Percentiles rank a stretch among this genome's conserved stretches.
Evolutionary conservation across 1,140 invertebrate genomes (phyloP).

Genomic region (Diploscapter pachys): DNA sequence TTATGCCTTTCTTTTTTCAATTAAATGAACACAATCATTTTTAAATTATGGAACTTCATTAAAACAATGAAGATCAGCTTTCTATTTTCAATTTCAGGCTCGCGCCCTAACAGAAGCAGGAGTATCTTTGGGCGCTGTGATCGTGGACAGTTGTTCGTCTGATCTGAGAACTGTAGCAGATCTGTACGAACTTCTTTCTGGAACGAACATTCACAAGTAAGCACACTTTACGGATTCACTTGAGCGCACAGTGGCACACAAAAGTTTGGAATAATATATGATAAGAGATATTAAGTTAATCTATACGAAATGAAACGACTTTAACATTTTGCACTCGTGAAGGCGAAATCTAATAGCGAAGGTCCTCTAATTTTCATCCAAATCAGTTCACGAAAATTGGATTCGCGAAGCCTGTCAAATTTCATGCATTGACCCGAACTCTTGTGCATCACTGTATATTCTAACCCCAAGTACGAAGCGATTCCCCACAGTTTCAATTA

Average conservation of each 20-base stretch:
- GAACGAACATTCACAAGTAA: slow-evolving; percentile 51
- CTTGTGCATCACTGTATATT: too few species aligned
- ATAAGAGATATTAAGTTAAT: too few species aligned
- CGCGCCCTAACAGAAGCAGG: slow-evolving; percentile 31
- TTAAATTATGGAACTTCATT: not conserved
- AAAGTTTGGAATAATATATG: too few species aligned
- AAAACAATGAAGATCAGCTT: too few species aligned
- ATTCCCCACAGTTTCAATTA: not conserved
- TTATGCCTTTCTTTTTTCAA: not conserved
- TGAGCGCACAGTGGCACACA: not conserved
- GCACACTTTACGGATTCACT: not conserved
- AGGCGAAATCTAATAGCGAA: too few species aligned
- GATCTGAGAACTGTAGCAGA: slow-evolving; percentile 48
- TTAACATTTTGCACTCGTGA: too few species aligned
- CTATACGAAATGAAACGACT: too few species aligned
- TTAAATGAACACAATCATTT: slow-evolving; percentile 15
- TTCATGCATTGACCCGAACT: too few species aligned
- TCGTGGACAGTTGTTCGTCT: slow-evolving; percentile 48
- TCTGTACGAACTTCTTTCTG: slow-evolving; percentile 50
- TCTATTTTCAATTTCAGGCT: not conserved
- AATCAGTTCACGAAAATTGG: too few species aligned
- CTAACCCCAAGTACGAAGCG: too few species aligned
- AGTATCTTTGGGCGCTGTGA: slow-evolving; percentile 46
- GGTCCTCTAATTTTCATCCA: too few species aligned
- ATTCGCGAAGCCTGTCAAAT: too few species aligned